A percentile compares a stretch with the other conserved stretches of the same genome.
Evolutionary conservation across 2,113 vertebrate species (phyloP).

Genomic region (Sigmodon hispidus): DNA sequence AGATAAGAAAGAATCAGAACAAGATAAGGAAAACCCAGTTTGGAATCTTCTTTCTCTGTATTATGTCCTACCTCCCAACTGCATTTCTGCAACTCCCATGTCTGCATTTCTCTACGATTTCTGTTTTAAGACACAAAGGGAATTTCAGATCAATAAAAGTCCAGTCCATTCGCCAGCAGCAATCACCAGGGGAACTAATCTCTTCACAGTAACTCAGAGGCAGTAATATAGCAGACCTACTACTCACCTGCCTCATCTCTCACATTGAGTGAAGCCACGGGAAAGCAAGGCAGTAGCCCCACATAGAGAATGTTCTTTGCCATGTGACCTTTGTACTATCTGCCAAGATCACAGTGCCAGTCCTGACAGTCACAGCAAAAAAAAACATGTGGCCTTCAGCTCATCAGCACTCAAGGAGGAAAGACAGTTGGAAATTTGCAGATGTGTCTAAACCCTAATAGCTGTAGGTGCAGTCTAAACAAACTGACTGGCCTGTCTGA

Average conservation of each 20-base stretch:
- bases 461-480: background rate
- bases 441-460: background rate
- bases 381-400: background rate
- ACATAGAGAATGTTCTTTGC: background rate
- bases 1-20: background rate
- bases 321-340: background rate
- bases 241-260: background rate
- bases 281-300: background rate
- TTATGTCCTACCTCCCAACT: background rate
- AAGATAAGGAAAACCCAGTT: background rate
- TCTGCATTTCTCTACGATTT: background rate
- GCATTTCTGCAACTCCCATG: no score
- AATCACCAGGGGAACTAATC: background rate
- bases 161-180: background rate
- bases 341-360: background rate
- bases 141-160: background rate
- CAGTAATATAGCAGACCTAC: no score
- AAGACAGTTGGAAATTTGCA: background rate
- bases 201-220: background rate
- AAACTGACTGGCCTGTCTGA: background rate
- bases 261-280: background rate
- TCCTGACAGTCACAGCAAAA: background rate
- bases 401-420: background rate
- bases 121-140: slow-evolving; percentile 22
- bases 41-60: background rate